phyloP scores from a whole-genome alignment of 2,888 invertebrate species.

The Dorcus hopei region DNA sequence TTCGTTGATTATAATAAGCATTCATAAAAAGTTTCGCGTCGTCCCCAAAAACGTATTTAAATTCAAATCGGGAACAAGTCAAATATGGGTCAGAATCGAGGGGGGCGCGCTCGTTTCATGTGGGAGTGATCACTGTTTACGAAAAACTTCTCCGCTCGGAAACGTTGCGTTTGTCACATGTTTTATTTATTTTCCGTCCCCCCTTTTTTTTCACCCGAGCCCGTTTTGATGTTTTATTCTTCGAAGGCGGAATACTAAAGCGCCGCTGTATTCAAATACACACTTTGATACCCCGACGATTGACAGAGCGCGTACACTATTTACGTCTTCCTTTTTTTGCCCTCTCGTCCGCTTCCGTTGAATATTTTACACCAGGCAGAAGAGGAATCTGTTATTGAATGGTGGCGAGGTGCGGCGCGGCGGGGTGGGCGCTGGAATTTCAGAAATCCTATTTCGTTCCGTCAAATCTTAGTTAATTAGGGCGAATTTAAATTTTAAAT shows the following conservation, averaged over 20 bases:
- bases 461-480: too few relatives aligned
- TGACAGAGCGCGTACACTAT: conserved; percentile 1
- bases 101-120: conserved; percentile 9
- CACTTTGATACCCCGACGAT: conserved; percentile 7
- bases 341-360: background rate
- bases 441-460: too few relatives aligned
- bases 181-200: conserved; percentile 39
- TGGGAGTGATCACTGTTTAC: conserved; percentile 24
- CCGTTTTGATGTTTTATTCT: conserved; percentile 38
- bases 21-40: background rate
- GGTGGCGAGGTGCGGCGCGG: too few relatives aligned
- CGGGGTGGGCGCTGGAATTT: too few relatives aligned
- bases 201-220: conserved; percentile 33
- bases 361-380: too few relatives aligned
- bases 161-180: conserved; percentile 41
- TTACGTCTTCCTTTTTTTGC: background rate
- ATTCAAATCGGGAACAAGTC: conserved; percentile 13
- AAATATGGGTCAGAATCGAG: conserved; percentile 15
- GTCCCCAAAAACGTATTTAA: conserved; percentile 7
- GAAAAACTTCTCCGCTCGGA: conserved; percentile 33
- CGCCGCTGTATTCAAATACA: conserved; percentile 23
- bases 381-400: too few relatives aligned
- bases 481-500: too few relatives aligned
- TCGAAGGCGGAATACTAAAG: conserved; percentile 30
- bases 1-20: background rate